Evolutionary conservation across 2,888 invertebrate genomes (phyloP), one percentile per base, ranked within the genome.

Genomic region (Clistopyga incitator): DNA sequence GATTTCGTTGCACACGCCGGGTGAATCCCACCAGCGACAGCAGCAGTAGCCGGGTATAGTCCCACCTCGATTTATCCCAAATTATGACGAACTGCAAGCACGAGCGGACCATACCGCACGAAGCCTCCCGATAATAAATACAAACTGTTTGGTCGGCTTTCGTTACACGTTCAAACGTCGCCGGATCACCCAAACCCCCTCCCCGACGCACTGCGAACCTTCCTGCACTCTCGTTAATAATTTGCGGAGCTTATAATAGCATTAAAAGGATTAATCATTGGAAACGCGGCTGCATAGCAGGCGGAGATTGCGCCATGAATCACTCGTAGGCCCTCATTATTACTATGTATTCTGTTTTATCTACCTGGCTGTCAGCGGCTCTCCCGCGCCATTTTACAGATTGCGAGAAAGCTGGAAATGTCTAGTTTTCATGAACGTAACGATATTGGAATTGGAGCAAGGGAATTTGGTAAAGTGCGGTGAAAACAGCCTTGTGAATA

Each of bases 51-150:
- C 72, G 29, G 45, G 50, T n/a, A 77, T 71, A 82, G 67, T 67
- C 72, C 68, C 76, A 71, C 86, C 81, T 87, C 88, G 90, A 88
- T 90, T 91, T 90, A 89, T 90, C 89, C 89, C 89, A 91, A 91
- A 91, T 91, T 91, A 91, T 91, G 90, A 90, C 89, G 90, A 91
- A 90, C 88, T 81, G 75, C 81, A 61, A 78, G 52, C 71, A 15
- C 52, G 61, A 71, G 67, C 20, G 71, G 29, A 20, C 75, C 47
- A 25, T 18, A 50, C 50, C 38, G 47, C 56, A 68, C 72, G 54
- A 52, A 45, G 67, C 38, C 34, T 71, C n/a, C 74, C 34, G 79
- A 83, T 84, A 86, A 84, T 84, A 81, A 86, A 86, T 85, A 85
- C 80, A 78, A 84, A 84, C 81, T 81, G 80, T 74, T 78, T 23